Conservation (phyloP, 92 coral and sea anemone genomes). For the Ricordea florida region DNA sequence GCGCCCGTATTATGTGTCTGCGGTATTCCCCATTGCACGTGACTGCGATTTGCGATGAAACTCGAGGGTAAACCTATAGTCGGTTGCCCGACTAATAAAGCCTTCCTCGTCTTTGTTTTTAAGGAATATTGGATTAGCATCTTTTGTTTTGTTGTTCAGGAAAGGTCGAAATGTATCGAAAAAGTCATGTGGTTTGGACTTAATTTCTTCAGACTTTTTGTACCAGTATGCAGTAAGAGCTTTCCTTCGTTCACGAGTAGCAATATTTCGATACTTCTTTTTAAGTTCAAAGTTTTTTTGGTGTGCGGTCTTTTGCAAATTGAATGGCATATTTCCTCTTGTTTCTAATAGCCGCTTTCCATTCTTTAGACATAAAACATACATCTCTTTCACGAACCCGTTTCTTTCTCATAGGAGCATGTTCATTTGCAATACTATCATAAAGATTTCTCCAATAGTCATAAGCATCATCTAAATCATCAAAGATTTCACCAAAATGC, state of each 20-base stretch:
- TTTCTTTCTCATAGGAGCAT: conserved; percentile 57
- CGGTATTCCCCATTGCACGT: too few relatives aligned
- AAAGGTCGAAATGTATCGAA: conserved; percentile 7
- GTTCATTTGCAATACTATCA: conserved; percentile 37
- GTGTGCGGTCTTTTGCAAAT: conserved; percentile 58
- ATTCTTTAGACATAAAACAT: conserved; percentile 47
- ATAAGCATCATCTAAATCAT: conserved; percentile 35
- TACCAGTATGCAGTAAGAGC: conserved; percentile 3
- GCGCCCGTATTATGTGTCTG: too few relatives aligned
- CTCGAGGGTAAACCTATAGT: too few relatives aligned
- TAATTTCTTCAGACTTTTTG: conserved; percentile 3
- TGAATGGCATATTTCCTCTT: conserved; percentile 64
- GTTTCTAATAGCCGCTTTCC: conserved; percentile 56
- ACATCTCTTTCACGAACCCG: conserved; percentile 57
- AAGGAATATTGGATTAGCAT: not conserved
- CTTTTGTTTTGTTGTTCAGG: conserved; percentile 5
- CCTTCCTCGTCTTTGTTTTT: conserved; percentile 7
- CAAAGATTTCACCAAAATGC: conserved; percentile 60
- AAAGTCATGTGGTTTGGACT: conserved; percentile 8
- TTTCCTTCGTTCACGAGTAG: conserved; percentile 19
- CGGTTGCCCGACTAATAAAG: too few relatives aligned
- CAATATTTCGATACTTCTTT: conserved; percentile 30
- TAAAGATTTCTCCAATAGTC: conserved; percentile 53
- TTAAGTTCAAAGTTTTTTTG: conserved; percentile 60
- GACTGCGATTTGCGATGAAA: too few relatives aligned